Evolutionary conservation across 2,797 vertebrate species (phyloP).

Genomic region (Enteromius argenteus): DNA sequence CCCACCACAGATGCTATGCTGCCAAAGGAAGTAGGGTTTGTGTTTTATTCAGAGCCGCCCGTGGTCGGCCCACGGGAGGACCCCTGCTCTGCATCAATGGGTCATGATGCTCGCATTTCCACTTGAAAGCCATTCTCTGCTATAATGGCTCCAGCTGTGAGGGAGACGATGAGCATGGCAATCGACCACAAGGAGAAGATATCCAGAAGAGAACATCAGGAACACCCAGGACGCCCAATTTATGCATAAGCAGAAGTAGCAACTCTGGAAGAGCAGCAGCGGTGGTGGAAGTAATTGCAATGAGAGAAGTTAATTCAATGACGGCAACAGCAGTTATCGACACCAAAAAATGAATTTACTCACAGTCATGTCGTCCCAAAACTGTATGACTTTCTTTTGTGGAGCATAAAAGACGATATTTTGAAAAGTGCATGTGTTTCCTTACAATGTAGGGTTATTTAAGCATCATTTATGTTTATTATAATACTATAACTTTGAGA

Average conservation of each 20-base stretch:
- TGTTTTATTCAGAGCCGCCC: constrained; percentile 64
- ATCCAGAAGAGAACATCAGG: constrained; percentile 37
- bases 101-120: constrained; percentile 66
- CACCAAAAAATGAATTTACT: constrained; percentile 1
- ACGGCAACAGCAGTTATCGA: neutral
- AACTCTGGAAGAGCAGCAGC: neutral
- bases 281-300: neutral
- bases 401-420: neutral
- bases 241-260: neutral
- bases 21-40: constrained; percentile 61
- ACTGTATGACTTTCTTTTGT: neutral
- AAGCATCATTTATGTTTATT: neutral
- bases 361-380: neutral
- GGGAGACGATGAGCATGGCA: constrained; percentile 39
- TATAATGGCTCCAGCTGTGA: constrained; percentile 44
- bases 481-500: neutral
- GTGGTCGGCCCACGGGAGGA: constrained; percentile 57
- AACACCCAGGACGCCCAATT: neutral
- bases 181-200: constrained; percentile 35
- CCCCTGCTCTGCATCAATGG: constrained; percentile 67
- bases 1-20: constrained; percentile 51
- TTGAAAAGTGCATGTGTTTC: neutral
- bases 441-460: neutral
- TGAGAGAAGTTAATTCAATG: constrained; percentile 1
- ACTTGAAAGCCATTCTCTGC: constrained; percentile 69